Conservation (phyloP, 2,888 invertebrate species). For the Dasysyrphus albostriatus region DNA sequence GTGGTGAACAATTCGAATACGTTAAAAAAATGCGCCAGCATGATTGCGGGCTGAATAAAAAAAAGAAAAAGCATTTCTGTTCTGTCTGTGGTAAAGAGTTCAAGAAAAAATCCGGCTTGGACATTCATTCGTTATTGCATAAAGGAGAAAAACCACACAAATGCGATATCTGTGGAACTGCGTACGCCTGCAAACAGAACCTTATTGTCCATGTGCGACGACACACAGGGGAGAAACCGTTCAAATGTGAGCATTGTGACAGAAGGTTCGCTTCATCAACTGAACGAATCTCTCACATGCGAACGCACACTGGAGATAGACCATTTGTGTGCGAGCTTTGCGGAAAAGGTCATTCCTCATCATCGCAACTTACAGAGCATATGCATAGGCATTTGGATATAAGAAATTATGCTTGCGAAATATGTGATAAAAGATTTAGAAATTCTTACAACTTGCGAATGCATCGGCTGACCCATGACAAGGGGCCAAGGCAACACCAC, state of each 20-base stretch:
- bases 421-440: slow-evolving; percentile 72
- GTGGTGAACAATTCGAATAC: slow-evolving; percentile 62
- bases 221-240: slow-evolving; percentile 73
- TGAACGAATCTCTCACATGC: slow-evolving; percentile 64
- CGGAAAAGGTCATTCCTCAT: slow-evolving; percentile 62
- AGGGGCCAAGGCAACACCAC: slow-evolving; percentile 53
- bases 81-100: slow-evolving; percentile 65
- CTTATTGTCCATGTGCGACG: slow-evolving; percentile 70
- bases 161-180: slow-evolving; percentile 67
- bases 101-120: slow-evolving; percentile 67
- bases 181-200: slow-evolving; percentile 71
- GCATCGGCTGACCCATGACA: slow-evolving; percentile 65
- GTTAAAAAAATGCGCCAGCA: slow-evolving; percentile 50
- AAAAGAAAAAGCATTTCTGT: slow-evolving; percentile 57
- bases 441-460: slow-evolving; percentile 61
- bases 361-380: slow-evolving; percentile 69
- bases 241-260: slow-evolving; percentile 69
- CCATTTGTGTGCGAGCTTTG: slow-evolving; percentile 75
- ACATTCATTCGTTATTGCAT: slow-evolving; percentile 70
- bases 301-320: slow-evolving; percentile 69
- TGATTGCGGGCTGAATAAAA: slow-evolving; percentile 44
- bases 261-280: slow-evolving; percentile 69
- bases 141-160: slow-evolving; percentile 70
- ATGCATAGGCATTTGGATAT: slow-evolving; percentile 68
- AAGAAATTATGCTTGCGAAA: slow-evolving; percentile 57